Percentiles rank a stretch among this genome's conserved stretches.
Evolutionary conservation across 1,140 invertebrate species (phyloP).

Genomic region (Trachymyrmex septentrionalis): DNA sequence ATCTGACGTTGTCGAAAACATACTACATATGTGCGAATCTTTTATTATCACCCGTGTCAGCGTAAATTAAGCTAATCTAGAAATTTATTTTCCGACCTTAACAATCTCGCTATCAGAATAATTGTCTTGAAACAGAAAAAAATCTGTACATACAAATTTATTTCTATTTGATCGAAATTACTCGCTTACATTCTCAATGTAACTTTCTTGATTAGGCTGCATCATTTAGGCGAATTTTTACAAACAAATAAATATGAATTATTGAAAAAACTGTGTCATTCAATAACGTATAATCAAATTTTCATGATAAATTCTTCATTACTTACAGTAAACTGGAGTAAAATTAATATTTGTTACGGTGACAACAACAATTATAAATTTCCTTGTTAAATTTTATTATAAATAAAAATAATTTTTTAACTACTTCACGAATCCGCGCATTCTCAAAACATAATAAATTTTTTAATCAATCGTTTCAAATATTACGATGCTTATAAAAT

Average conservation of each 20-base stretch:
- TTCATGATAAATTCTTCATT: conserved; percentile 27
- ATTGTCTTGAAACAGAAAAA: conserved; percentile 21
- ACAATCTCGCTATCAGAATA: conserved; percentile 20
- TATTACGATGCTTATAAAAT: conserved; percentile 11
- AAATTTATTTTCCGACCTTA: conserved; percentile 22
- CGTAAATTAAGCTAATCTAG: conserved; percentile 50
- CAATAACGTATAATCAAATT: conserved; percentile 17
- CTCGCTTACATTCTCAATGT: background rate
- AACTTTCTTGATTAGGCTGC: conserved; percentile 43
- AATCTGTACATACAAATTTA: conserved; percentile 8
- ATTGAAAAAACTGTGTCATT: background rate
- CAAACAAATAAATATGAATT: background rate
- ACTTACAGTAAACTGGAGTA: background rate
- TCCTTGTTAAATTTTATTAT: background rate
- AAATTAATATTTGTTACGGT: conserved; percentile 26
- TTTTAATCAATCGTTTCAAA: background rate
- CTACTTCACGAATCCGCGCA: background rate
- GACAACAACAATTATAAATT: conserved; percentile 28
- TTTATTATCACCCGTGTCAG: conserved; percentile 60
- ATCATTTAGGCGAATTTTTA: conserved; percentile 31
- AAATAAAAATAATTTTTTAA: conserved; percentile 28
- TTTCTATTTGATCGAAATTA: conserved; percentile 21
- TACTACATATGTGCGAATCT: conserved; percentile 36
- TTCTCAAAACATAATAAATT: background rate
- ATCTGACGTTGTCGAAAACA: conserved; percentile 35